Evolutionary conservation across 1,140 invertebrate genomes (phyloP), one percentile per base, ranked within the genome.

Genomic region (Rhynchophorus ferrugineus): DNA sequence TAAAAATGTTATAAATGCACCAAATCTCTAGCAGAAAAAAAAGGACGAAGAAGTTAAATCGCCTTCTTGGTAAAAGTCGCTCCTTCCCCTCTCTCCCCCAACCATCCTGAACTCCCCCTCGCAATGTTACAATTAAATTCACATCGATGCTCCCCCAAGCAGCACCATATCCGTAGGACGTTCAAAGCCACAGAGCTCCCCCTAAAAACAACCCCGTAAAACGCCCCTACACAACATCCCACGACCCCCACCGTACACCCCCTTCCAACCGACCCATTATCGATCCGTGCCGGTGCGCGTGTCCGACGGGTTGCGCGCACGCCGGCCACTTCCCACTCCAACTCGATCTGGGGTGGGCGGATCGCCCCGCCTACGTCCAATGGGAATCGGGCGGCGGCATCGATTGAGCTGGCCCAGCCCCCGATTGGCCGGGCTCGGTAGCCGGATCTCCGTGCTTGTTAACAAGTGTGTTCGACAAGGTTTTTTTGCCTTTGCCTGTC

Each of bases 201-300:
- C n/a, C n/a, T n/a, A n/a, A n/a, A n/a, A n/a, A n/a, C n/a, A n/a
- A n/a, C n/a, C n/a, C n/a, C n/a, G n/a, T n/a, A n/a, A n/a, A n/a
- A 29, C 48, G 24, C 24, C 44, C 44, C 44, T 6, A 5, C 14
- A 44, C n/a, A 17, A 3, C 9, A n/a, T 5, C 37, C 37, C 13
- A 6, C 17, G 24, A 5, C 43, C 49, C 50, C 39, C 36, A 49
- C 56, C 41, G 17, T 22, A 6, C 53, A 19, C 37, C 56, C 37
- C 43, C 37, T 37, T 46, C 56, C 47, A 56, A 59, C 59, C 59
- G 59, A 57, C 61, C 61, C 34, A 42, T 54, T 54, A 58, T 57
- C 59, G 59, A 5, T 33, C 52, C 58, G 51, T 54, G 5, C 52
- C 38, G 6, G 38, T 47, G 16, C 21, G 45, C 52, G 52, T 51